A percentile compares a stretch with the other conserved stretches of the same genome.
Evolutionary conservation across 1,140 invertebrate genomes (phyloP).

Genomic region (Brachionus manjavacas): DNA sequence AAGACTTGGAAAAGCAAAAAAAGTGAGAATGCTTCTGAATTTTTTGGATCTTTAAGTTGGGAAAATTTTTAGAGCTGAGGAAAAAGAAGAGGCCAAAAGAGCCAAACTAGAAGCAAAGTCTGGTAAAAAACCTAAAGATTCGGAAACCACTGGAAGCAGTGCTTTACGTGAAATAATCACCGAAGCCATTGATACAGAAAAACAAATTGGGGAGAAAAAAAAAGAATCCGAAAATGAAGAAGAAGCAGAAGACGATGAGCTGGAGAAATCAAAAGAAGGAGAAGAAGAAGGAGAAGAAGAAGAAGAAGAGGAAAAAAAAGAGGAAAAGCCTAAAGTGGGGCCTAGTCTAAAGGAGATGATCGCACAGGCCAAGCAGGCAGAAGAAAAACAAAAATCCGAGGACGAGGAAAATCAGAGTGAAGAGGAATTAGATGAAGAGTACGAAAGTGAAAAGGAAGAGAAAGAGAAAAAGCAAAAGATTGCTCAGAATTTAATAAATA

Average conservation of each 20-base stretch:
- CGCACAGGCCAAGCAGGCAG: slow-evolving; percentile 39
- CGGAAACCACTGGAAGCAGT: neutral
- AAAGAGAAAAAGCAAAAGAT: neutral
- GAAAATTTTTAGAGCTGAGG: slow-evolving; percentile 15
- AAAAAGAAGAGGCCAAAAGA: slow-evolving; percentile 35
- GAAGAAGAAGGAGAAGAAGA: neutral
- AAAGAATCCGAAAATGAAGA: slow-evolving; percentile 26
- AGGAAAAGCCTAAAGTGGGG: slow-evolving; percentile 42
- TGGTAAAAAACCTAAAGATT: neutral
- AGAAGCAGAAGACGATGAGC: slow-evolving; percentile 16
- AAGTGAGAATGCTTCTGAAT: neutral
- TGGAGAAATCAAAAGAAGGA: neutral
- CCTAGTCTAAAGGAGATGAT: slow-evolving; percentile 47
- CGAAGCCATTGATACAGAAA: neutral
- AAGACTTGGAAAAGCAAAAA: slow-evolving; percentile 39
- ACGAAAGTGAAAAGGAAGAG: slow-evolving; percentile 40
- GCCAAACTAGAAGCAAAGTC: neutral
- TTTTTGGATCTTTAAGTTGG: neutral
- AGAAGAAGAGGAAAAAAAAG: neutral
- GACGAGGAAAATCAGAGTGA: slow-evolving; percentile 42
- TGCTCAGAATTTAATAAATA: neutral
- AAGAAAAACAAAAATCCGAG: slow-evolving; percentile 41
- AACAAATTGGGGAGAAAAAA: neutral
- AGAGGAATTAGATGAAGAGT: slow-evolving; percentile 24
- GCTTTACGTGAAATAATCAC: neutral